A percentile compares a stretch with the other conserved stretches of the same genome.
Evolutionary conservation across 2,797 vertebrate species (phyloP).

Genomic region (Carapus acus): DNA sequence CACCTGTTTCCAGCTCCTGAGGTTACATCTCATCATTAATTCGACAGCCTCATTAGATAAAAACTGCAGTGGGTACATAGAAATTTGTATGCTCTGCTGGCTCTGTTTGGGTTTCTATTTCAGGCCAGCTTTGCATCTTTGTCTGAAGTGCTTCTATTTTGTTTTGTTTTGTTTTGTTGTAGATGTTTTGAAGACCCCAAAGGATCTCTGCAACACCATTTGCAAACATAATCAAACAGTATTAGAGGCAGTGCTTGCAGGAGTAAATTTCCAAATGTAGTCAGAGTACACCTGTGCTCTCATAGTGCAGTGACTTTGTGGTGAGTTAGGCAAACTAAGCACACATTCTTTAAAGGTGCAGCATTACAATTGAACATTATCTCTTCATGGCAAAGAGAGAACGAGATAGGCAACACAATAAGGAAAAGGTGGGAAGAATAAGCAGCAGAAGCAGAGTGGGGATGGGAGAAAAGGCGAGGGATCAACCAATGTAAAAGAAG

Average conservation of each 20-base stretch:
- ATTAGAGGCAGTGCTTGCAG: conserved; percentile 12
- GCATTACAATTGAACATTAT: no score
- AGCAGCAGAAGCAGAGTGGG: no score
- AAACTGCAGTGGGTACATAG: conserved; percentile 12
- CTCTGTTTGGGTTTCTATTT: conserved; percentile 33
- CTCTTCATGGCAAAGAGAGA: no score
- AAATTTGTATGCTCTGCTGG: conserved; percentile 27
- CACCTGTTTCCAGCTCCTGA: conserved; percentile 15
- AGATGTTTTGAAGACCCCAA: conserved; percentile 24
- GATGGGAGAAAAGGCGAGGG: no score
- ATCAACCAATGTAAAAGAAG: no score
- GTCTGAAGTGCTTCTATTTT: conserved; percentile 25
- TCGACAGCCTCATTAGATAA: conserved; percentile 20
- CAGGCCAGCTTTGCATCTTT: conserved; percentile 13
- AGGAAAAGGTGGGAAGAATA: no score
- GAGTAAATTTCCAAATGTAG: background rate
- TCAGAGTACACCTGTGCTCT: background rate
- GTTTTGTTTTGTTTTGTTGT: conserved; percentile 12
- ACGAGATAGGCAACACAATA: no score
- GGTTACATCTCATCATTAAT: conserved; percentile 23
- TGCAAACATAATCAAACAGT: conserved; percentile 25
- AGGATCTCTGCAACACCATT: conserved; percentile 16
- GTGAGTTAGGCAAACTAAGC: no score
- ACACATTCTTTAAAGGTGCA: no score
- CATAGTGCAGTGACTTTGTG: background rate